Conservation (phyloP, 2,797 vertebrate species). For the Enteromius thamalakanensis region DNA sequence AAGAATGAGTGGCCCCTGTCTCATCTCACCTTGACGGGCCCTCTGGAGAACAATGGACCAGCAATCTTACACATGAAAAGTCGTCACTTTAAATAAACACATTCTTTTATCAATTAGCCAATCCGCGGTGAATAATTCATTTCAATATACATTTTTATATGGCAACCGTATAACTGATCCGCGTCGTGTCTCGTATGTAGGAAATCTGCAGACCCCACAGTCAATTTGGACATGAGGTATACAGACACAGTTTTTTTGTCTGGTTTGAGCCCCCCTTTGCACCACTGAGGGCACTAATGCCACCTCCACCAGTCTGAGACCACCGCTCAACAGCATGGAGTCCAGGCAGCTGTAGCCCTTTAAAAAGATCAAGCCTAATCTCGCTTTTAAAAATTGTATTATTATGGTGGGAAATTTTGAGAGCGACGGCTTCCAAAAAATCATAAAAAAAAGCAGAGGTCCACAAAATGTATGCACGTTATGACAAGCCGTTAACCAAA, state of each 20-base stretch:
- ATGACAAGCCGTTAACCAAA: background rate
- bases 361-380: constrained; percentile 21
- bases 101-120: constrained; percentile 48
- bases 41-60: constrained; percentile 31
- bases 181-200: constrained; percentile 20
- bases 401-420: constrained; percentile 17
- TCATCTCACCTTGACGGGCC: constrained; percentile 60
- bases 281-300: constrained; percentile 62
- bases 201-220: constrained; percentile 46
- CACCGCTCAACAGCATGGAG: constrained; percentile 57
- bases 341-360: constrained; percentile 59
- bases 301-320: constrained; percentile 59
- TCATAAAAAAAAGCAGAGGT: background rate
- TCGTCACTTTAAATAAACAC: constrained; percentile 41
- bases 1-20: constrained; percentile 66
- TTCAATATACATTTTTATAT: constrained; percentile 43
- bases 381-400: constrained; percentile 9
- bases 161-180: constrained; percentile 38
- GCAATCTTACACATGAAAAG: constrained; percentile 27
- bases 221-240: constrained; percentile 57
- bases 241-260: constrained; percentile 62
- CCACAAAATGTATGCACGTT: background rate
- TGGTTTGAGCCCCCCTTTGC: constrained; percentile 60
- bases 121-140: constrained; percentile 43
- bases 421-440: background rate